Evolutionary conservation across 2,797 vertebrate genomes (phyloP).

Genomic region (Glyptemys insculpta): DNA sequence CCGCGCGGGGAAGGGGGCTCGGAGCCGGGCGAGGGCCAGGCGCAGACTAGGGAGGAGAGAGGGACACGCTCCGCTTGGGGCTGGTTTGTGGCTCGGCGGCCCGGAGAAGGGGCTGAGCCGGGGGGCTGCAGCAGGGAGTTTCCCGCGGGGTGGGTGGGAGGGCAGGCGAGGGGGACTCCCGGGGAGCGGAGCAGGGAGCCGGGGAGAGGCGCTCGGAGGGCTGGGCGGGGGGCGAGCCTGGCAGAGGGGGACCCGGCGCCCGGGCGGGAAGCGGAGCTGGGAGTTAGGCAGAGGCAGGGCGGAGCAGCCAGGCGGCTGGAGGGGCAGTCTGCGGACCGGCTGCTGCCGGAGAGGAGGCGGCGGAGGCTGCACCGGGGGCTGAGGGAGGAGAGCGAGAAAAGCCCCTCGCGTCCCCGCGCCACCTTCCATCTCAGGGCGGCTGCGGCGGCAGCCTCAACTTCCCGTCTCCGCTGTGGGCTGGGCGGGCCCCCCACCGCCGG

Average conservation of each 20-base stretch:
- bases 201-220: not conserved
- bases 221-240: not conserved
- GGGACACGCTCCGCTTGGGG: not conserved
- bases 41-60: not conserved
- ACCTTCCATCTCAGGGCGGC: not conserved
- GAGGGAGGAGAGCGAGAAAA: not conserved
- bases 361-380: conserved; percentile 41
- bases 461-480: not conserved
- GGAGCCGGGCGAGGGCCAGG: not conserved
- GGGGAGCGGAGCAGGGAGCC: conserved; percentile 9
- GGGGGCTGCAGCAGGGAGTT: conserved; percentile 37
- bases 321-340: conserved; percentile 43
- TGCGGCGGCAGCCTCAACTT: conserved; percentile 51
- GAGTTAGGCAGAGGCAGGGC: conserved; percentile 20
- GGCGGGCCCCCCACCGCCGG: conserved; percentile 68
- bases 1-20: not conserved
- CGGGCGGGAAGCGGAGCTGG: not conserved
- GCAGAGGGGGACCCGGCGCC: conserved; percentile 15
- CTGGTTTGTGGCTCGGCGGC: not conserved
- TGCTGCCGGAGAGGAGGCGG: not conserved
- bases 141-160: conserved; percentile 7
- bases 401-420: not conserved
- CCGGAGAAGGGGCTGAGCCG: conserved; percentile 7
- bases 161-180: conserved; percentile 38
- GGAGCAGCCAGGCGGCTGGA: conserved; percentile 23